A percentile compares a stretch with the other conserved stretches of the same genome.
Conservation (phyloP, 2,888 invertebrate species). For the Osmoderma eremita region DNA sequence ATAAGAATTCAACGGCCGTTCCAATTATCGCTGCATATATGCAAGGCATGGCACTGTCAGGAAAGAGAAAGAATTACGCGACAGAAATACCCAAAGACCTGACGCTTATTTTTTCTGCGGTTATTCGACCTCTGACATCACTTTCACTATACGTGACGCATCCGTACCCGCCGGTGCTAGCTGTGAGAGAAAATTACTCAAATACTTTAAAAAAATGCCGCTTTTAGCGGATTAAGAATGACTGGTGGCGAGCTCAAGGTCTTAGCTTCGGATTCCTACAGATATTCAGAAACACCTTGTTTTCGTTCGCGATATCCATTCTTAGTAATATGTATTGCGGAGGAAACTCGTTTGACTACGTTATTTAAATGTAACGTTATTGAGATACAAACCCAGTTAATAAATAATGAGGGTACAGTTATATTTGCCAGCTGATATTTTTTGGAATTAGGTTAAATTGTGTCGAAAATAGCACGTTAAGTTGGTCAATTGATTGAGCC, state of each 20-base stretch:
- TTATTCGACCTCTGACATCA: conserved; percentile 38
- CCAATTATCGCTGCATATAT: no score
- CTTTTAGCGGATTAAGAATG: conserved; percentile 22
- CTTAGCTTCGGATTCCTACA: conserved; percentile 18
- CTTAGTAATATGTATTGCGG: background rate
- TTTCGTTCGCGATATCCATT: background rate
- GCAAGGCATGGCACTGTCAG: no score
- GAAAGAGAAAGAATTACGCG: no score
- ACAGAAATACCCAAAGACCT: no score
- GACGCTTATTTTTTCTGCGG: conserved; percentile 1
- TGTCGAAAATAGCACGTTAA: background rate
- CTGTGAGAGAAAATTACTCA: conserved; percentile 11
- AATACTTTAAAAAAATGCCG: background rate
- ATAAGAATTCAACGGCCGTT: background rate
- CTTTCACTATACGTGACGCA: conserved; percentile 30
- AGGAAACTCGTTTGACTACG: conserved; percentile 9
- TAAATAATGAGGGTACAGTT: conserved; percentile 1
- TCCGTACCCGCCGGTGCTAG: conserved; percentile 3
- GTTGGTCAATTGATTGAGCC: no score
- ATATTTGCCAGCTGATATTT: background rate
- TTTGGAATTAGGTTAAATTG: background rate
- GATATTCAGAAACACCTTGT: conserved; percentile 6
- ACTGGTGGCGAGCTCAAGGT: conserved; percentile 24
- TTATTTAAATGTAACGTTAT: conserved; percentile 2
- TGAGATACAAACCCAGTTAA: conserved; percentile 6